These are phyloP conservation scores for Odontomachus brunneus DNA, from an alignment of 1,140 invertebrate species.

Conservation along the genomic window DNA sequence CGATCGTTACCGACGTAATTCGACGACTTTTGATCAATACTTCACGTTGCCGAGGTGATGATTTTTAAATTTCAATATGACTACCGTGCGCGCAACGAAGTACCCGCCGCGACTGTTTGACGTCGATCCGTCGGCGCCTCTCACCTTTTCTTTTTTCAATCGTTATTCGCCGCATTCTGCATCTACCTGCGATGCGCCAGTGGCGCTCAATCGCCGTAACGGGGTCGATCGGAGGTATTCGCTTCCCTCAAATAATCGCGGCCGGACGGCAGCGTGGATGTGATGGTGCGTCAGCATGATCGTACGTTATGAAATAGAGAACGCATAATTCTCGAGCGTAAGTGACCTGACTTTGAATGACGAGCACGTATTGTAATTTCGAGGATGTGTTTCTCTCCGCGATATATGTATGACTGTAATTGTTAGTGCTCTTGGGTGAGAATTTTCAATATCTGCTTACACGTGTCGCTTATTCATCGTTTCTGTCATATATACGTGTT, in stretches of 20 bases:
- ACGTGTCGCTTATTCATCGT: no score
- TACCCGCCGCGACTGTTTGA: slow-evolving; percentile 48
- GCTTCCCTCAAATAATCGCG: not conserved
- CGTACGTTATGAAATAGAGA: not conserved
- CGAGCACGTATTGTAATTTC: not conserved
- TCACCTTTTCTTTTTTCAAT: slow-evolving; percentile 59
- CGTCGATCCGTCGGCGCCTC: slow-evolving; percentile 49
- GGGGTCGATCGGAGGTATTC: slow-evolving; percentile 26
- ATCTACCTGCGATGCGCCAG: slow-evolving; percentile 47
- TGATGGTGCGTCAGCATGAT: not conserved
- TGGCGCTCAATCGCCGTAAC: slow-evolving; percentile 45
- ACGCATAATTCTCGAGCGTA: not conserved
- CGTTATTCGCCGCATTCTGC: slow-evolving; percentile 61
- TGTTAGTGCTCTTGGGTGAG: no score
- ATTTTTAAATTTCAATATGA: slow-evolving; percentile 60
- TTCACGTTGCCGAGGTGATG: slow-evolving; percentile 50
- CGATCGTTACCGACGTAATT: slow-evolving; percentile 57
- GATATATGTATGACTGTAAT: no score
- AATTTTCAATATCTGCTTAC: no score
- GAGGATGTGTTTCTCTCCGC: not conserved
- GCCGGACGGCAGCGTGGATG: no score
- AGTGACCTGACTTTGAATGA: not conserved
- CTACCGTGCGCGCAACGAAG: slow-evolving; percentile 41
- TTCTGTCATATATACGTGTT: no score
- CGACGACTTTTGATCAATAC: slow-evolving; percentile 61